These are phyloP conservation scores for Pristionchus japonicus DNA, from an alignment of 2,888 invertebrate genomes.

Conservation along the genomic window DNA sequence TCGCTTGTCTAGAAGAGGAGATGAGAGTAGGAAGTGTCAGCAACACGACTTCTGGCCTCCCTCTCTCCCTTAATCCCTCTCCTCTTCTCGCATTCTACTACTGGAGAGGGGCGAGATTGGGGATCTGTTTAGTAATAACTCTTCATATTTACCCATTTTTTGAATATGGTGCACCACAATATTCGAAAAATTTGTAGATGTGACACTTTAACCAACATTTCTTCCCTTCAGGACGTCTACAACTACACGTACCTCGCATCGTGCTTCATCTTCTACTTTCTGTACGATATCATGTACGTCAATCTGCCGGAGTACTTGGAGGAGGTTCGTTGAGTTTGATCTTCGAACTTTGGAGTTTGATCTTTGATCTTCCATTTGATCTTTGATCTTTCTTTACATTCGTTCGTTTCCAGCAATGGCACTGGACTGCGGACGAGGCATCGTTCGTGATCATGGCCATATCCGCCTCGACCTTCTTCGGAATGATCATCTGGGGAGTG, in stretches of 20 bases:
- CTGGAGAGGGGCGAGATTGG: too few species aligned
- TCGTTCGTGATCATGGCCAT: neutral
- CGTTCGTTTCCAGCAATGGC: neutral
- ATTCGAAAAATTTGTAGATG: neutral
- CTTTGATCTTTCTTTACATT: neutral
- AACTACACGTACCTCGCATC: neutral
- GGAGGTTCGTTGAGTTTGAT: slow-evolving; percentile 5
- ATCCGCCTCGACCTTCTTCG: neutral
- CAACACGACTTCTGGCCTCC: too few species aligned
- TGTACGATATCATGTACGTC: slow-evolving; percentile 44
- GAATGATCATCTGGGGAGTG: slow-evolving; percentile 34
- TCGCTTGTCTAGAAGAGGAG: too few species aligned
- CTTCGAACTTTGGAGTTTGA: neutral
- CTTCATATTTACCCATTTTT: too few species aligned
- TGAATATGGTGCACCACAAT: too few species aligned
- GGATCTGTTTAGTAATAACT: too few species aligned
- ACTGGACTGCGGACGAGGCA: neutral
- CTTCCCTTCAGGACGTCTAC: slow-evolving; percentile 1
- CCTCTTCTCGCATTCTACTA: too few species aligned
- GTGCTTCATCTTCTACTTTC: slow-evolving; percentile 31
- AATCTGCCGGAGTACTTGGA: slow-evolving; percentile 40
- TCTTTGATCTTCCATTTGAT: neutral
- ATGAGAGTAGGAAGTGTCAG: too few species aligned
- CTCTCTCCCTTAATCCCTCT: too few species aligned
- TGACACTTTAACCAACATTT: too few species aligned